Percentiles rank a stretch among this genome's conserved stretches.
Conservation (phyloP, 2,113 vertebrate species). For the Platycercus adscitus region DNA sequence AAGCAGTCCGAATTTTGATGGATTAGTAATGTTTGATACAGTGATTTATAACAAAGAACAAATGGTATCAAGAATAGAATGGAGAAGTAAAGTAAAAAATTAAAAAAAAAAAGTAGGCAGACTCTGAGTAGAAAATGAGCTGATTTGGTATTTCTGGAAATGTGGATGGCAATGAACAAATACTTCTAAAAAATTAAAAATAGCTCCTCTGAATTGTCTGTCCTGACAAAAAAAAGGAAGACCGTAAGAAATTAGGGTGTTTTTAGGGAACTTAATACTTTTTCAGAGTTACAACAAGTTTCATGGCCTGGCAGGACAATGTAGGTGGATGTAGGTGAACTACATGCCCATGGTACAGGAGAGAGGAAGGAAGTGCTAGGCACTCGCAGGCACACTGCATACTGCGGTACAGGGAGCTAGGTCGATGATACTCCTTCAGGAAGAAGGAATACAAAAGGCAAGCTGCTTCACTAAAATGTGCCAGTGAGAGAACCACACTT, state of each 20-base stretch:
- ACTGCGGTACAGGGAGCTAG: not conserved
- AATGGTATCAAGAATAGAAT: not conserved
- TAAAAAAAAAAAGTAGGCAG: not conserved
- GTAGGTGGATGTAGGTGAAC: not conserved
- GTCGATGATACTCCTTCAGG: not conserved
- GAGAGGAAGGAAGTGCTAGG: not conserved
- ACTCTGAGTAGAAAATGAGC: not conserved
- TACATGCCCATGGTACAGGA: too few species aligned
- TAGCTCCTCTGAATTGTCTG: not conserved
- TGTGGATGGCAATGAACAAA: not conserved
- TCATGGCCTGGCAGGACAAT: not conserved
- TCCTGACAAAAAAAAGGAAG: not conserved
- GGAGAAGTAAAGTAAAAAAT: not conserved
- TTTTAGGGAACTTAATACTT: not conserved
- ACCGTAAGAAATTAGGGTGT: rapidly evolving
- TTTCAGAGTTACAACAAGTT: not conserved
- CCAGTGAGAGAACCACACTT: not conserved
- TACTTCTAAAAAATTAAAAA: not conserved
- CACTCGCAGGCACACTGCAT: not conserved
- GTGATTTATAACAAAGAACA: not conserved
- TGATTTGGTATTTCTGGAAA: not conserved
- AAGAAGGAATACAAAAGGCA: not conserved
- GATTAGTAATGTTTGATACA: not conserved
- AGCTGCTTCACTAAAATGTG: not conserved
- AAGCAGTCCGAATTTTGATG: not conserved